These are phyloP conservation scores for Trypoxylon attenuatum DNA, from an alignment of 2,888 invertebrate genomes.

Conservation along the genomic window DNA sequence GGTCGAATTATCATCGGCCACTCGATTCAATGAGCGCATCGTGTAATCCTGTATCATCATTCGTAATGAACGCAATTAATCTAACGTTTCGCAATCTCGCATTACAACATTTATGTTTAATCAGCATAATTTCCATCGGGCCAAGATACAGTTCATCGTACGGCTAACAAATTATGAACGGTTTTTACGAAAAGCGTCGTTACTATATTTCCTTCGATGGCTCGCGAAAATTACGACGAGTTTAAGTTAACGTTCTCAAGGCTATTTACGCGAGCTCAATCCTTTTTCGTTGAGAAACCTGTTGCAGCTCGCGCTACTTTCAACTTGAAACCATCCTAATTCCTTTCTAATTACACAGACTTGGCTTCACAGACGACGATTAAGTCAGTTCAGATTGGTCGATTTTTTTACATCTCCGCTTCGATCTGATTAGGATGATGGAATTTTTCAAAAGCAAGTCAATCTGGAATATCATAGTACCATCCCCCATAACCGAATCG, in stretches of 20 bases:
- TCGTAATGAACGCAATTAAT: no score
- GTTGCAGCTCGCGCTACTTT: background rate
- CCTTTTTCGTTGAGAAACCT: background rate
- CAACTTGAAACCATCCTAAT: background rate
- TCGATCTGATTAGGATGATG: background rate
- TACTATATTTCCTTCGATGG: background rate
- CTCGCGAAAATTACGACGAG: no score
- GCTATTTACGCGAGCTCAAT: background rate
- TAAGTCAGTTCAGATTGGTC: background rate
- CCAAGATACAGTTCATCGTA: background rate
- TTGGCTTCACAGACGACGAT: background rate
- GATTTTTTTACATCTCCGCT: background rate
- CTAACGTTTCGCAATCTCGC: no score
- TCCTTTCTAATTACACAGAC: background rate
- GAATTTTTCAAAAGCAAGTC: no score
- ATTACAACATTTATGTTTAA: no score
- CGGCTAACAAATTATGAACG: background rate
- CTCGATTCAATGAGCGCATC: no score
- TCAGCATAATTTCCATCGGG: no score
- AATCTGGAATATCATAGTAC: no score
- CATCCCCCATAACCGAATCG: no score
- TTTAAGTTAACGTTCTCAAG: background rate
- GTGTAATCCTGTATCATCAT: no score
- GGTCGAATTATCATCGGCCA: background rate
- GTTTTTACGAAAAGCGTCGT: background rate